Conservation (phyloP, 1,140 invertebrate genomes). For the Cotesia typhae region DNA sequence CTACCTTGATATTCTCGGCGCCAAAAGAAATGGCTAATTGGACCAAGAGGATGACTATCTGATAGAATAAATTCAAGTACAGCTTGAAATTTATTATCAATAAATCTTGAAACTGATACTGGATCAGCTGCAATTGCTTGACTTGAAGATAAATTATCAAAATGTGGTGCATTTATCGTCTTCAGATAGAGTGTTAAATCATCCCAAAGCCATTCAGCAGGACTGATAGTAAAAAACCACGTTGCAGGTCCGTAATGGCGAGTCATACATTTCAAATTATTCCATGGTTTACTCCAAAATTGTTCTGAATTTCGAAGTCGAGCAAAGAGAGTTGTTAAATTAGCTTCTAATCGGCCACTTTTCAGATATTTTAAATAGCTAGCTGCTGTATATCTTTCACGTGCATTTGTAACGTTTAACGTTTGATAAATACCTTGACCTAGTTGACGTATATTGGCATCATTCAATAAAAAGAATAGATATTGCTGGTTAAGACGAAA, state of each 20-base stretch:
- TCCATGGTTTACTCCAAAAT: conserved; percentile 46
- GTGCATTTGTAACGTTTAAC: conserved; percentile 47
- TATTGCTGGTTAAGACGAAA: conserved; percentile 36
- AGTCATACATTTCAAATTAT: conserved; percentile 49
- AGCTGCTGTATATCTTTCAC: conserved; percentile 42
- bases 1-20: no score
- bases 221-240: conserved; percentile 58
- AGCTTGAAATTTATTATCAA: no score
- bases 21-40: not conserved
- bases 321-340: conserved; percentile 47
- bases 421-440: conserved; percentile 49
- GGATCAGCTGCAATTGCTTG: no score
- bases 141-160: conserved; percentile 32
- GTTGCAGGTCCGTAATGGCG: conserved; percentile 16
- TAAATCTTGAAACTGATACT: no score
- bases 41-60: no score
- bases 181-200: conserved; percentile 50
- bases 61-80: no score
- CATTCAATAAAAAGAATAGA: conserved; percentile 28
- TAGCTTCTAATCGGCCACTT: conserved; percentile 41
- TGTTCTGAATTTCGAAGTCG: conserved; percentile 47
- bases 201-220: conserved; percentile 52
- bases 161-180: conserved; percentile 43
- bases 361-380: conserved; percentile 45
- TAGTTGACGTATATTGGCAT: conserved; percentile 18